Evolutionary conservation across 92 coral and sea anemone genomes (phyloP), one percentile per base, ranked within the genome.

Genomic region (Parazoanthus darwini): DNA sequence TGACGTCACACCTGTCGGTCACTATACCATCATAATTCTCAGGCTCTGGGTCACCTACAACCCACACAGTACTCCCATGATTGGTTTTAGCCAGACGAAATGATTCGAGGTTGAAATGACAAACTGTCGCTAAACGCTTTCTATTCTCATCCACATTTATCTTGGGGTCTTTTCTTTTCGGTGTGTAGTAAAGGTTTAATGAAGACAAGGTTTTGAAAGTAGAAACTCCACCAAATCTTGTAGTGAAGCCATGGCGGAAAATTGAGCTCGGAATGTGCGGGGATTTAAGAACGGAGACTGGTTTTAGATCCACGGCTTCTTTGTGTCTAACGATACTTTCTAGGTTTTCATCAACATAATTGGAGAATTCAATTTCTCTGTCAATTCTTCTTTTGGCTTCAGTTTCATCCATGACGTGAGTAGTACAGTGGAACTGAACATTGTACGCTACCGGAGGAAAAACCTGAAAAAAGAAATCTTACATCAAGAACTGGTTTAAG

Each of bases 151-250:
- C 87, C 67, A 95, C 90, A 43, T 94, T 93, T 6, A 92, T 84
- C 50, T 70, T 71, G 26, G 96, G 94, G 81, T 95, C 98, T 79
- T 92, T 88, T 86, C 95, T 88, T 23, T 94, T 93, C 15, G 93
- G 94, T 66, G 91, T 94, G 89, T 89, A 94, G 89, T 90, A 88
- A 70, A 95, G 87, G 81, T 95, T 95, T 25, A 95, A 90, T 23
- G 98, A 94, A 8, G 96, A 89, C 29, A 95, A 82, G 23, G 95
- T 92, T 43, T 76, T 86, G 91, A 89, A 88, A 2, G 95, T 95
- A 2, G 98, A 95, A n/a, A 95, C 92, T 23, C 98, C 98, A 18
- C 98, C 98, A 86, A 86, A 92, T 65, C 95, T 91, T 23, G 96
- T 95, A 37, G 95, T 92, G 51, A 95, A 94, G 33, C 98, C 98